Evolutionary conservation across 2,113 vertebrate species (phyloP).

Genomic region (Brachypteracias leptosomus): DNA sequence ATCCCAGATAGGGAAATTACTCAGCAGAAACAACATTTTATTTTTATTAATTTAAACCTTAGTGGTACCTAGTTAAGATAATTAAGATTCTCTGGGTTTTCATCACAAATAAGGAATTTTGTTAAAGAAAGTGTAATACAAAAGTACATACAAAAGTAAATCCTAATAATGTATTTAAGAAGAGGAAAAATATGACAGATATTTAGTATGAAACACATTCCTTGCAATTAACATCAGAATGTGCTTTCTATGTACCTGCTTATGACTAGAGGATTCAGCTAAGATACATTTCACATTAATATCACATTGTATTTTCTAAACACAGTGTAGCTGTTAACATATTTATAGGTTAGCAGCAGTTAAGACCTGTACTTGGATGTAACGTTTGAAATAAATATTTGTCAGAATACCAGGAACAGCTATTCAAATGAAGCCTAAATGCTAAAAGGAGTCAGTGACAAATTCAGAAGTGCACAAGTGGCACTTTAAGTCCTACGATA

Average conservation of each 20-base stretch:
- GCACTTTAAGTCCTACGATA: conserved; percentile 28
- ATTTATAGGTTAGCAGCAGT: neutral
- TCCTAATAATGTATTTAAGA: neutral
- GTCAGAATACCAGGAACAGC: conserved; percentile 2
- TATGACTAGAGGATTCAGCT: conserved; percentile 59
- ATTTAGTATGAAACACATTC: conserved; percentile 53
- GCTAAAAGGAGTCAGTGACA: conserved; percentile 7
- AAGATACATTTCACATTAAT: conserved; percentile 65
- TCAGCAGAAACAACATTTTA: neutral
- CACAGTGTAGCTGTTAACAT: conserved; percentile 34
- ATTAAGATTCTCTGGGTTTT: conserved; percentile 16
- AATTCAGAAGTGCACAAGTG: neutral
- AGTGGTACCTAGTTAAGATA: neutral
- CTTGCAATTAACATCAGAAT: conserved; percentile 67
- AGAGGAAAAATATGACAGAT: conserved; percentile 39
- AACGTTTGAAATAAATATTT: conserved; percentile 25
- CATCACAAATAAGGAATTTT: conserved; percentile 37
- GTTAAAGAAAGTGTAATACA: conserved; percentile 26
- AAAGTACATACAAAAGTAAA: neutral
- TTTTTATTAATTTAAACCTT: neutral
- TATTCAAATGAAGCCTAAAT: conserved; percentile 70
- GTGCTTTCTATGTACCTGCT: conserved; percentile 62
- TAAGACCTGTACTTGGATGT: neutral
- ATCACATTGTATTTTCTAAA: conserved; percentile 60
- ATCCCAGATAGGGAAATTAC: neutral